Conservation (phyloP, 2,797 vertebrate species). For the Phrynocephalus forsythii region DNA sequence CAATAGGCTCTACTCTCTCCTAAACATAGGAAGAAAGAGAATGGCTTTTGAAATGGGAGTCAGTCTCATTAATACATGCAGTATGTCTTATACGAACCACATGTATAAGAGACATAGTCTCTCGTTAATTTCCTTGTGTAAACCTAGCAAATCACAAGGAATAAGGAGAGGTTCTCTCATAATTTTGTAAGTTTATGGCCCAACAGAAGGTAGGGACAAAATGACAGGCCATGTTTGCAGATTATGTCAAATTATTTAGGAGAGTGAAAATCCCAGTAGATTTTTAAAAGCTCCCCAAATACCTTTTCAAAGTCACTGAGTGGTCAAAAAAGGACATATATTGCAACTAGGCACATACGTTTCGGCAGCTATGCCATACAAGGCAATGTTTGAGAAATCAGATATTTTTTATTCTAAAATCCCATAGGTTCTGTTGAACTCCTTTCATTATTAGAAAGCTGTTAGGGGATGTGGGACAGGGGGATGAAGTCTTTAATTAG, state of each 20-base stretch:
- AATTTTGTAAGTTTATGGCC: background rate
- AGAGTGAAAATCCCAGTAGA: background rate
- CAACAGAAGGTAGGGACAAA: background rate
- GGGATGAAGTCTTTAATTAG: no score
- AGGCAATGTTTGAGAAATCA: background rate
- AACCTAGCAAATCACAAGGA: background rate
- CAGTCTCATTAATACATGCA: background rate
- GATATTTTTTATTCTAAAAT: no score
- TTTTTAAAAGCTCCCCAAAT: background rate
- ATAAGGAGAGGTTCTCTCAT: background rate
- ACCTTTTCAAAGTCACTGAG: background rate
- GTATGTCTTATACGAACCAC: background rate
- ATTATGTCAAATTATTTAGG: background rate
- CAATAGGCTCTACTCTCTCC: background rate
- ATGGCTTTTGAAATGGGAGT: background rate
- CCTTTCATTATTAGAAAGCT: no score
- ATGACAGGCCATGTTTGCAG: background rate
- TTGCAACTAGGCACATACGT: background rate
- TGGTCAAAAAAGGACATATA: background rate
- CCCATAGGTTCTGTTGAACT: no score
- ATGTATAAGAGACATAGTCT: background rate
- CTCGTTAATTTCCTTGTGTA: background rate
- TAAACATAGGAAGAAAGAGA: background rate
- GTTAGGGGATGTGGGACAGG: no score
- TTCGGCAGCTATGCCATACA: no score